A percentile compares a stretch with the other conserved stretches of the same genome.
These are phyloP conservation scores for Spodoptera frugiperda DNA, from an alignment of 1,140 invertebrate genomes.

Conservation along the genomic window DNA sequence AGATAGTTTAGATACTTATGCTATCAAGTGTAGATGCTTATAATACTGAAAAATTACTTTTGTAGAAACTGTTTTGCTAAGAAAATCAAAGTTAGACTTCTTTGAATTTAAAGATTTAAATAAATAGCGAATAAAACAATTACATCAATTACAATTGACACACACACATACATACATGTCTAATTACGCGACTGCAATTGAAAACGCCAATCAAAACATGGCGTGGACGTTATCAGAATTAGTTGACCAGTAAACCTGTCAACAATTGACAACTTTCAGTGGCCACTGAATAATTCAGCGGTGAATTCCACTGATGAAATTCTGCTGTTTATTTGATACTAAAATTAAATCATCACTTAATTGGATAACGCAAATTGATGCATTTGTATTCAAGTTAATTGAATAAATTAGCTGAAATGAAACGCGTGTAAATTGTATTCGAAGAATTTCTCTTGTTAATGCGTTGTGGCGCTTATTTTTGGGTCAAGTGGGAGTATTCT, in stretches of 20 bases:
- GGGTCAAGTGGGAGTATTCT: not conserved
- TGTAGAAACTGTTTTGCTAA: no score
- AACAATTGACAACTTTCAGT: conserved; percentile 2
- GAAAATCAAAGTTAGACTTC: no score
- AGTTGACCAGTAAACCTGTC: not conserved
- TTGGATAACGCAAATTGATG: conserved; percentile 66
- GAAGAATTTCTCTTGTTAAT: conserved; percentile 18
- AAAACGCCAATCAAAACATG: no score
- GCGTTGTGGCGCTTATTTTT: not conserved
- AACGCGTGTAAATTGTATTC: conserved; percentile 47
- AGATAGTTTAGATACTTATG: no score
- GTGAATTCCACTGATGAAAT: conserved; percentile 27
- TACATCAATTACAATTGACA: no score
- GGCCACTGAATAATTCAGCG: not conserved
- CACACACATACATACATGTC: no score
- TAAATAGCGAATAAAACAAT: no score
- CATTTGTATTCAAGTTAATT: conserved; percentile 68
- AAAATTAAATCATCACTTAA: conserved; percentile 70
- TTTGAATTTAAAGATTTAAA: no score
- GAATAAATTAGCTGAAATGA: conserved; percentile 64
- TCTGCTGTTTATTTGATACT: conserved; percentile 55
- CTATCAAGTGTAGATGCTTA: no score
- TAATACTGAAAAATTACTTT: no score
- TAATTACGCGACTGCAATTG: no score
- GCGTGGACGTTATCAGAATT: not conserved